These are phyloP conservation scores for Crypturellus undulatus DNA, from an alignment of 2,113 vertebrate species.

Conservation along the genomic window DNA sequence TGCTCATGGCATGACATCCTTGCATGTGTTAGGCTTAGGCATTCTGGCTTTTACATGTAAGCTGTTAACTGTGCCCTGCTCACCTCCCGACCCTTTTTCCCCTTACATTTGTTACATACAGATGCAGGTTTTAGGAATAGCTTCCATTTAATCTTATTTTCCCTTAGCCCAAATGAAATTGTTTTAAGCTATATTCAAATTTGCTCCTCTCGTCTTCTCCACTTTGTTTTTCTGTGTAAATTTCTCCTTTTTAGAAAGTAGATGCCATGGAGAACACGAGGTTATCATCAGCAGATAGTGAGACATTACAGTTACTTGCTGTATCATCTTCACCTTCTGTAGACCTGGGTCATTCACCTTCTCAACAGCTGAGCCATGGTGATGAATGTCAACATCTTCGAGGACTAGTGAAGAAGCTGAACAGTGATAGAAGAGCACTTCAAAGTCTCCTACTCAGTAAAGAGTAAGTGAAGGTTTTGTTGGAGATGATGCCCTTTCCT, in stretches of 20 bases:
- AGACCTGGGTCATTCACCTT: background rate
- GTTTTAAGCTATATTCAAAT: background rate
- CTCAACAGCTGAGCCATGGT: background rate
- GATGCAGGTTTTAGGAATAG: background rate
- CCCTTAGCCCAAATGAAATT: background rate
- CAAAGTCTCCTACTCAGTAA: constrained; percentile 76
- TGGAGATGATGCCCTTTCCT: background rate
- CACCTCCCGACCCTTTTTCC: background rate
- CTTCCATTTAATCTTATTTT: background rate
- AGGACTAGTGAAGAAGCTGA: constrained; percentile 72
- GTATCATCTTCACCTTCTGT: background rate
- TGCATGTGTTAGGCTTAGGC: background rate
- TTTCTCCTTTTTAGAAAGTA: constrained; percentile 62
- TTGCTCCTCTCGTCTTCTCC: background rate
- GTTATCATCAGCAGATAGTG: background rate
- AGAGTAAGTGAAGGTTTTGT: constrained; percentile 77
- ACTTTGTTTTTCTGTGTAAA: background rate
- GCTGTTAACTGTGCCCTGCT: background rate
- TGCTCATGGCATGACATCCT: background rate
- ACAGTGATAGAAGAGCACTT: constrained; percentile 77
- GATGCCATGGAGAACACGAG: constrained; percentile 35
- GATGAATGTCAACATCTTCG: constrained; percentile 73
- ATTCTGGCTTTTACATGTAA: background rate
- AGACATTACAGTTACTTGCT: background rate
- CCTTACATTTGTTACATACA: background rate